A percentile compares a stretch with the other conserved stretches of the same genome.
Evolutionary conservation across 2,888 invertebrate species (phyloP).

Genomic region (Cataglyphis altisquamis): DNA sequence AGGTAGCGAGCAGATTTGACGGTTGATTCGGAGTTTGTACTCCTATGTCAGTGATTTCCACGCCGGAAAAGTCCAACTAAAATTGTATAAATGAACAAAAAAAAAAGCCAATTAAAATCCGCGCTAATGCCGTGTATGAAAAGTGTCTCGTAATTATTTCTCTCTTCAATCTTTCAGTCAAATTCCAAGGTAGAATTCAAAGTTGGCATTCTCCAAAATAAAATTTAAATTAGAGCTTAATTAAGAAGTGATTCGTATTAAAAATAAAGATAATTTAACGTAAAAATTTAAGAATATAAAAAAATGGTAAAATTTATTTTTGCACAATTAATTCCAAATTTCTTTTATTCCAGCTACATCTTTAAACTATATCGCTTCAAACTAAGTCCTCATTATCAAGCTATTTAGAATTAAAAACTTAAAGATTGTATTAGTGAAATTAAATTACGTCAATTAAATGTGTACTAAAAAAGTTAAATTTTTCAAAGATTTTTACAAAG

Average conservation of each 20-base stretch:
- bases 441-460: slow-evolving; percentile 6
- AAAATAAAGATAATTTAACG: slow-evolving; percentile 18
- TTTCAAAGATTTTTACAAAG: neutral
- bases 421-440: neutral
- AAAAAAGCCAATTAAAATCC: slow-evolving; percentile 34
- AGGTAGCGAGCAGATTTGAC: slow-evolving; percentile 89
- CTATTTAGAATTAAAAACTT: neutral
- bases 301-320: neutral
- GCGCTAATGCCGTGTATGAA: neutral
- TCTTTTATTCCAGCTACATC: neutral
- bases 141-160: neutral
- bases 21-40: slow-evolving; percentile 87
- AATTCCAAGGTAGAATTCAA: neutral
- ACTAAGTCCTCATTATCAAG: neutral
- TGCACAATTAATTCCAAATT: neutral
- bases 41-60: slow-evolving; percentile 88
- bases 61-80: slow-evolving; percentile 89
- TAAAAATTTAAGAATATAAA: neutral
- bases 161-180: slow-evolving; percentile 1
- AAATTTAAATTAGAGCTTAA: slow-evolving; percentile 15
- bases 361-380: neutral
- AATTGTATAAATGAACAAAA: neutral
- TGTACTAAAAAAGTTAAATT: neutral
- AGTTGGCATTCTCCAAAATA: neutral
- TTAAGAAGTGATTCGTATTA: neutral